Conservation (phyloP, 2,113 vertebrate species). For the human region GRCh38 chr5:169744001-169744500, state of each 20-base stretch:
- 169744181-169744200: not conserved
- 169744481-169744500: not conserved
- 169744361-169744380: not conserved
- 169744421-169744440: too few species aligned
- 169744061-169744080: not conserved
- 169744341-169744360: not conserved
- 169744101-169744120: not conserved
- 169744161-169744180: not conserved
- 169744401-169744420: not conserved
- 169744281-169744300: not conserved
- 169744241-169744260: not conserved
- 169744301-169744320: not conserved
- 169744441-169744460: not conserved
- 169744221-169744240: not conserved
- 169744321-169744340: not conserved
- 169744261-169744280: not conserved
- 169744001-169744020: not conserved
- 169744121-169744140: not conserved
- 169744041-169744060: not conserved
- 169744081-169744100: not conserved
- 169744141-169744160: not conserved
- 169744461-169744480: not conserved
- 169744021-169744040: not conserved
- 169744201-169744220: not conserved
- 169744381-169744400: not conserved